These are phyloP conservation scores for Drosophila prostipennis DNA, from an alignment of 2,888 invertebrate species.

Conservation along the genomic window DNA sequence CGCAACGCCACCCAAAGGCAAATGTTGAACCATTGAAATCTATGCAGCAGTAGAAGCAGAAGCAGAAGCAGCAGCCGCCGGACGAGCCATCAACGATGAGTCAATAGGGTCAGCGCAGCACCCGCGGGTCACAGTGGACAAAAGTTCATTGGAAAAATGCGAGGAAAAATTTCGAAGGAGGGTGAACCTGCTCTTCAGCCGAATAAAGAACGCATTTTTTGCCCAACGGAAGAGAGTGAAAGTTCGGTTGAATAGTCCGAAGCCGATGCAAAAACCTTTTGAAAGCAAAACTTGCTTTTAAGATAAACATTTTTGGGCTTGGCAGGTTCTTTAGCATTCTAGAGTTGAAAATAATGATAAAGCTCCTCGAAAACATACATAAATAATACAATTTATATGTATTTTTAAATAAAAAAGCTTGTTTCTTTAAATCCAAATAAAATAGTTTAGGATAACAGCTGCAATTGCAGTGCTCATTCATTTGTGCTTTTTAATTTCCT, in stretches of 20 bases:
- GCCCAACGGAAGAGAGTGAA: conserved; percentile 14
- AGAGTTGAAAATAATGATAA: no score
- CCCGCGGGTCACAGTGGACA: conserved; percentile 64
- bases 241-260: conserved; percentile 6
- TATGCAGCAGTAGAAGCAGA: conserved; percentile 58
- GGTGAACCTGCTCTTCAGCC: not conserved
- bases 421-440: no score
- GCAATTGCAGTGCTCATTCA: not conserved
- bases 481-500: conserved; percentile 13
- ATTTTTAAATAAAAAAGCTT: no score
- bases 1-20: conserved; percentile 67
- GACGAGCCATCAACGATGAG: conserved; percentile 72
- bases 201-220: conserved; percentile 12
- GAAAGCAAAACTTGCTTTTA: not conserved
- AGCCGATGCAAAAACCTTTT: not conserved
- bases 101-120: conserved; percentile 64
- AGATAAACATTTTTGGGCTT: no score
- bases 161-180: not conserved
- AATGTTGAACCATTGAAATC: conserved; percentile 69
- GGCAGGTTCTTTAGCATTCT: no score
- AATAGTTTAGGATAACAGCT: not conserved
- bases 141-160: conserved; percentile 34
- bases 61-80: conserved; percentile 42
- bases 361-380: no score
- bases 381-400: no score